phyloP scores from a whole-genome alignment of 2,797 vertebrate species.

The Microchirus variegatus region DNA sequence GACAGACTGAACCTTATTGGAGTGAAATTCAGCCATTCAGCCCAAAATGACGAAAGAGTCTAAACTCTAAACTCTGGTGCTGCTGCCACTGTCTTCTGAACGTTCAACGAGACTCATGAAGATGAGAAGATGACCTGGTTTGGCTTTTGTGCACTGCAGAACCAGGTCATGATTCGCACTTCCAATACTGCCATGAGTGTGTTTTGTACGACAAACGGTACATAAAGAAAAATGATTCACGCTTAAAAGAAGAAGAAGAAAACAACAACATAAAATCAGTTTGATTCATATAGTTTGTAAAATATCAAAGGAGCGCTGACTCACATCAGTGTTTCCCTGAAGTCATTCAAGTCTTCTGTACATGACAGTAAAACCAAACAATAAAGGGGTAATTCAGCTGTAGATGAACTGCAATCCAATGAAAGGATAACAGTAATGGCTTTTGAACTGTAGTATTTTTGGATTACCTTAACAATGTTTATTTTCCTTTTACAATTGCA shows the following conservation, averaged over 20 bases:
- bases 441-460: constrained; percentile 79
- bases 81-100: constrained; percentile 71
- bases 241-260: constrained; percentile 42
- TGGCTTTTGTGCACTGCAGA: constrained; percentile 41
- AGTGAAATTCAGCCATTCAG: constrained; percentile 63
- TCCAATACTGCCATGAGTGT: constrained; percentile 78
- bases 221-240: constrained; percentile 56
- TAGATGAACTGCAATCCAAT: constrained; percentile 80
- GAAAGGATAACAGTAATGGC: constrained; percentile 78
- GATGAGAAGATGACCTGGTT: constrained; percentile 61
- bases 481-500: constrained; percentile 72
- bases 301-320: constrained; percentile 61
- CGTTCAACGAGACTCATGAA: constrained; percentile 47
- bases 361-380: constrained; percentile 75
- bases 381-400: constrained; percentile 72
- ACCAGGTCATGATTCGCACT: constrained; percentile 70
- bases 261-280: constrained; percentile 25
- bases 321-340: constrained; percentile 56
- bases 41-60: constrained; percentile 54
- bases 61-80: constrained; percentile 72
- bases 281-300: constrained; percentile 67
- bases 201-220: constrained; percentile 70
- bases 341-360: constrained; percentile 74
- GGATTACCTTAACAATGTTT: constrained; percentile 64
- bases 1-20: constrained; percentile 44